These are phyloP conservation scores for Falco columbarius DNA, from an alignment of 2,797 vertebrate genomes.

Conservation along the genomic window DNA sequence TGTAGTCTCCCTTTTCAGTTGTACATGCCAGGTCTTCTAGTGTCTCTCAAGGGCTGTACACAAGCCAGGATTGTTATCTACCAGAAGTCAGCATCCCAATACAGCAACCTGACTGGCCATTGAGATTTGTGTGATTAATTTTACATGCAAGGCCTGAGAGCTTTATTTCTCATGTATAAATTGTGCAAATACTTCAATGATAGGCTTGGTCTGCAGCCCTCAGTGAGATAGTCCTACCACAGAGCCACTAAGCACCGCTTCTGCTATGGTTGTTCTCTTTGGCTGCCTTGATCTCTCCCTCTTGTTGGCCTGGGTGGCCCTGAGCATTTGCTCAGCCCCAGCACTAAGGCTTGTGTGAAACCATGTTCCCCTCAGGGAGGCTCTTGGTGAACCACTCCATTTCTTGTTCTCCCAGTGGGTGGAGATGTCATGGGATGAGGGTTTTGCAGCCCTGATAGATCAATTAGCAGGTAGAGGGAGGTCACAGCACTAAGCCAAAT, in stretches of 20 bases:
- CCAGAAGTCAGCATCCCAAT: not conserved
- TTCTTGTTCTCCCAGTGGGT: not conserved
- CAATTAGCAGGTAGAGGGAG: not conserved
- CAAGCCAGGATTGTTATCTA: not conserved
- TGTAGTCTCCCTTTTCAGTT: not conserved
- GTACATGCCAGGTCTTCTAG: not conserved
- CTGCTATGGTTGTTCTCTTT: not conserved
- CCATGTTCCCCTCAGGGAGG: not conserved
- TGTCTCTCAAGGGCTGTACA: not conserved
- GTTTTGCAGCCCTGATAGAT: not conserved
- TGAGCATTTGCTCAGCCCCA: not conserved
- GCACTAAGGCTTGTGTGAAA: not conserved
- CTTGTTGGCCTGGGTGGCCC: not conserved
- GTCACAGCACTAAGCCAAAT: not conserved
- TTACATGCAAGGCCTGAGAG: not conserved
- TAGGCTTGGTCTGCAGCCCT: not conserved
- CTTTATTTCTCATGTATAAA: not conserved
- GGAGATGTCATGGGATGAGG: not conserved
- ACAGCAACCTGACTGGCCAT: not conserved
- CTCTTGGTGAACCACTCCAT: not conserved
- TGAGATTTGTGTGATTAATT: not conserved
- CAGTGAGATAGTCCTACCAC: not conserved
- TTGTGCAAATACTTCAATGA: not conserved
- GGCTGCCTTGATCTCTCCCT: not conserved
- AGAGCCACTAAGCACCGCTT: not conserved